These are phyloP conservation scores for Cheilosia urbana DNA, from an alignment of 2,888 invertebrate species.

Conservation along the genomic window DNA sequence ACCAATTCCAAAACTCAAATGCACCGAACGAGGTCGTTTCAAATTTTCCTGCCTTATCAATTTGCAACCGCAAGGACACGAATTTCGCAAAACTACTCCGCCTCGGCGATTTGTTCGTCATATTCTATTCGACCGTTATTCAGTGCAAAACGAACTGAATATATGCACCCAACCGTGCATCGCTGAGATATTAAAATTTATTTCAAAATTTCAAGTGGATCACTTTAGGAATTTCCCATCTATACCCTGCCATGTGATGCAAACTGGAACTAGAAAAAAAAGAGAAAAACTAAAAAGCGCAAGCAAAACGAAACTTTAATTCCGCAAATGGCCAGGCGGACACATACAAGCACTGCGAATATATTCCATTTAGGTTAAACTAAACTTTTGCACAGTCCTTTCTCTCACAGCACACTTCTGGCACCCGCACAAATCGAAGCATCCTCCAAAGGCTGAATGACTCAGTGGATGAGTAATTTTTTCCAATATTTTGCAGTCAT, in stretches of 20 bases:
- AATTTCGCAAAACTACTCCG: too few species aligned
- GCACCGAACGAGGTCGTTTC: too few species aligned
- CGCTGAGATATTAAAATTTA: constrained; percentile 49
- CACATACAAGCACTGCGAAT: constrained; percentile 37
- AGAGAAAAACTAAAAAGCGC: neutral
- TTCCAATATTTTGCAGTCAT: constrained; percentile 63
- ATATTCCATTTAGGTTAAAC: constrained; percentile 27
- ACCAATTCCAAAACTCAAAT: too few species aligned
- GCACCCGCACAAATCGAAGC: constrained; percentile 27
- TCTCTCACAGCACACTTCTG: neutral
- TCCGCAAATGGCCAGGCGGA: constrained; percentile 57
- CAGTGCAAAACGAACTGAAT: constrained; percentile 24
- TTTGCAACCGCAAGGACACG: too few species aligned
- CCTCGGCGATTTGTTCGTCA: too few species aligned
- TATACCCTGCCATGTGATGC: neutral
- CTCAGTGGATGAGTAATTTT: constrained; percentile 57
- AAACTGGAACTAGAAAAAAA: neutral
- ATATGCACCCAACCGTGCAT: constrained; percentile 26
- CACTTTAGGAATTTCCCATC: constrained; percentile 41
- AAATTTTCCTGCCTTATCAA: too few species aligned
- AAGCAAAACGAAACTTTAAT: constrained; percentile 55
- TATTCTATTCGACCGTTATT: neutral
- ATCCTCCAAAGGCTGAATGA: constrained; percentile 24
- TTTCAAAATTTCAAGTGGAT: constrained; percentile 53
- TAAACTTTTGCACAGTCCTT: neutral